Percentiles rank a stretch among this genome's conserved stretches.
Conservation (phyloP, 2,113 vertebrate genomes). For the Pluvialis apricaria region DNA sequence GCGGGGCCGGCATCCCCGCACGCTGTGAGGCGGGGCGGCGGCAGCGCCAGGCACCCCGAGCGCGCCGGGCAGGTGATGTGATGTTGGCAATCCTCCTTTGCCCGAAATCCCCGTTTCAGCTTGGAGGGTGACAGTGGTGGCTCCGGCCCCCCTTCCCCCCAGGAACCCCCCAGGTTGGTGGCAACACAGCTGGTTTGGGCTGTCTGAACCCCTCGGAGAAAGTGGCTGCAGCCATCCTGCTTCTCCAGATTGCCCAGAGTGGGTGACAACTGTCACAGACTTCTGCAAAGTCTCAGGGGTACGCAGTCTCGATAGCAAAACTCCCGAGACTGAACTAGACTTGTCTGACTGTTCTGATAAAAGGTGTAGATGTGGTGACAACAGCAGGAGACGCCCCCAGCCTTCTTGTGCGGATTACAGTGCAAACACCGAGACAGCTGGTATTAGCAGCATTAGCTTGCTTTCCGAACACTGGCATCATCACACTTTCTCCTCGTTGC, state of each 20-base stretch:
- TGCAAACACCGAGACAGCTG: neutral
- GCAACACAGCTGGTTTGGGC: neutral
- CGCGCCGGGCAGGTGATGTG: neutral
- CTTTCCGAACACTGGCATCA: neutral
- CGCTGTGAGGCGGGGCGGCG: neutral
- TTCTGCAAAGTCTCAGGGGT: neutral
- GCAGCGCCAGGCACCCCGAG: neutral
- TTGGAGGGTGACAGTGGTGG: neutral
- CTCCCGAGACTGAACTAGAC: neutral
- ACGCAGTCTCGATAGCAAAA: accelerated
- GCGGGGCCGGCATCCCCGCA: neutral
- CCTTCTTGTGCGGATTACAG: neutral
- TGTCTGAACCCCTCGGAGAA: neutral
- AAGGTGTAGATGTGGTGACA: neutral
- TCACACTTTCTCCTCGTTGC: neutral
- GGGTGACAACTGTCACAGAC: neutral
- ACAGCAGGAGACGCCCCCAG: neutral
- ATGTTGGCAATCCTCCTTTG: neutral
- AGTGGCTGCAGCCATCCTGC: neutral
- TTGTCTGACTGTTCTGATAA: neutral
- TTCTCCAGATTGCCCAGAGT: neutral
- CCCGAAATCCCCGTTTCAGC: neutral
- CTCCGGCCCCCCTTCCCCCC: too few relatives aligned
- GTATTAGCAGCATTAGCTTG: neutral
- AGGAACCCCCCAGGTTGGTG: accelerated